Conservation (phyloP, 2,113 vertebrate species). For the Cochlearius cochlearius region DNA sequence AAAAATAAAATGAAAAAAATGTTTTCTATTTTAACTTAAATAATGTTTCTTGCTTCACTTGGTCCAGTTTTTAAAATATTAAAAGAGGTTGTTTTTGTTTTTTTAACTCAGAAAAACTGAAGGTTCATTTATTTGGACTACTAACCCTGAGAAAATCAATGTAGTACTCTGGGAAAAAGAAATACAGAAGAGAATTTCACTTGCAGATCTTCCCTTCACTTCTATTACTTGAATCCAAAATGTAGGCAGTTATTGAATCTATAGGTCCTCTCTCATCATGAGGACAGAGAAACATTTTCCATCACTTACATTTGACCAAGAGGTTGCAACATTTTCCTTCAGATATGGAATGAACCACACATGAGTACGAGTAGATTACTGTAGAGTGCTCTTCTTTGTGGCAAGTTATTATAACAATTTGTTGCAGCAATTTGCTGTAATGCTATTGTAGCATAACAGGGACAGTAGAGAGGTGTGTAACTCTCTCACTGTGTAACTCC, state of each 20-base stretch:
- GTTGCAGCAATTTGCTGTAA: background rate
- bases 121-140: background rate
- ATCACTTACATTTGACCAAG: background rate
- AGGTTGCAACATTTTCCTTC: background rate
- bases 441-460: background rate
- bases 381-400: background rate
- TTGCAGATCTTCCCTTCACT: background rate
- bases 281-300: background rate
- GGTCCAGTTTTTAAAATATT: background rate
- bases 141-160: background rate
- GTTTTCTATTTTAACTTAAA: background rate
- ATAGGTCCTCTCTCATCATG: background rate
- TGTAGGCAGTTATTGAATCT: background rate
- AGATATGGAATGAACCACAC: background rate
- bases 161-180: background rate
- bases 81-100: background rate
- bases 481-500: background rate
- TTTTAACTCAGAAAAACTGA: background rate
- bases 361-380: background rate
- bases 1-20: background rate
- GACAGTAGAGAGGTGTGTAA: background rate
- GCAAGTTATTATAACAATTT: constrained; percentile 4
- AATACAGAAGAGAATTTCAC: background rate
- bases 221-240: background rate
- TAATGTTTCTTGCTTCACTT: background rate